Conservation (phyloP, 2,113 vertebrate genomes). For the Equus przewalskii region DNA sequence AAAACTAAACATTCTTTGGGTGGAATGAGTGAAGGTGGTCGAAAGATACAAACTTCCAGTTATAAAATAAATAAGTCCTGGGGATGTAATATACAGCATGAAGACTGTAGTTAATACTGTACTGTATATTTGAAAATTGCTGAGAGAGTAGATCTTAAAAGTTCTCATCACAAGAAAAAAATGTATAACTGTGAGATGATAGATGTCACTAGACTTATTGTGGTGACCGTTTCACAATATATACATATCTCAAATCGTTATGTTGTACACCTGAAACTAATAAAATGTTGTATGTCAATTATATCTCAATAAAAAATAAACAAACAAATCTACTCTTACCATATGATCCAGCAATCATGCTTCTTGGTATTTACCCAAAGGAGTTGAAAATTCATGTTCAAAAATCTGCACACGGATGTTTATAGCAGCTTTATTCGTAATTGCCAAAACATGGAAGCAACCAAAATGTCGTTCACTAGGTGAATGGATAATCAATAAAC, state of each 20-base stretch:
- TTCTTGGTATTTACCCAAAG: background rate
- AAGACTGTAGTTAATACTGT: background rate
- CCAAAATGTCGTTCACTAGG: background rate
- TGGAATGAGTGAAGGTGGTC: background rate
- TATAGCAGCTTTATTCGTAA: background rate
- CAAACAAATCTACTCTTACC: background rate
- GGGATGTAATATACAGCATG: background rate
- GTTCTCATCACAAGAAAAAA: background rate
- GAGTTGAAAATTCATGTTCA: background rate
- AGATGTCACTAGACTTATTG: background rate
- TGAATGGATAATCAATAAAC: background rate
- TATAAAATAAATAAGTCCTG: background rate
- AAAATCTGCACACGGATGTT: background rate
- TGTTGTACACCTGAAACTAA: background rate
- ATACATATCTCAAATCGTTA: background rate
- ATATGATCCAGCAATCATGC: background rate
- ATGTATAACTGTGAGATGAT: background rate
- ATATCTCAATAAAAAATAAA: background rate
- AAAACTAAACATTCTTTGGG: background rate
- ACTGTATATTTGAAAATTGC: background rate
- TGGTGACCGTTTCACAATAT: background rate
- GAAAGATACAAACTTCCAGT: background rate
- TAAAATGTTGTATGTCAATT: background rate
- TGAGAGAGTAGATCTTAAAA: background rate
- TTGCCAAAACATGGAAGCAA: background rate